Evolutionary conservation across 1,140 invertebrate genomes (phyloP).

Genomic region (Leptopilina clavipes): DNA sequence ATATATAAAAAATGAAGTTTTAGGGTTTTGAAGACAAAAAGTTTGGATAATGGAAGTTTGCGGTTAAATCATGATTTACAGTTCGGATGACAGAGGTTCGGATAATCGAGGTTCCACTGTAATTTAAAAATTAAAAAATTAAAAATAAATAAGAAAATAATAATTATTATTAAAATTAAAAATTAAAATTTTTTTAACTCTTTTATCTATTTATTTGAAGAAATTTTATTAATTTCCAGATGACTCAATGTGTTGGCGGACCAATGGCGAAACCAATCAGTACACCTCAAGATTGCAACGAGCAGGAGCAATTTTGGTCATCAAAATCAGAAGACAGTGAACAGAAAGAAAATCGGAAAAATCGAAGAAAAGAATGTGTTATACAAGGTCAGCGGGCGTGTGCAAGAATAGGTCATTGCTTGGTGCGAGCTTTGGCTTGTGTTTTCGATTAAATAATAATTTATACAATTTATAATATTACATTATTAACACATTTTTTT

Average conservation of each 20-base stretch:
- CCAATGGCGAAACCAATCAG: conserved; percentile 52
- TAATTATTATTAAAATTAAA: no score
- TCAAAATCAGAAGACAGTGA: conserved; percentile 60
- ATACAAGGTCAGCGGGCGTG: conserved; percentile 66
- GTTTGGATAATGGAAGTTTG: no score
- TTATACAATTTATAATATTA: no score
- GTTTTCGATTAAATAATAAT: conserved; percentile 68
- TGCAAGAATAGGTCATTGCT: conserved; percentile 68
- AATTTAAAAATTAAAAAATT: no score
- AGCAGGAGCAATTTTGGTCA: conserved; percentile 33
- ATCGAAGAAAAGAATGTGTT: conserved; percentile 68
- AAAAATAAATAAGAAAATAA: no score
- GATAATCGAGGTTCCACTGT: no score
- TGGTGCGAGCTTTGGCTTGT: conserved; percentile 69
- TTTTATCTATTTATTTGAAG: no score
- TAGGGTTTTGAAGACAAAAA: no score
- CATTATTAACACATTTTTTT: background rate
- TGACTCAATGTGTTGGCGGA: conserved; percentile 34
- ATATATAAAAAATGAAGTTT: no score
- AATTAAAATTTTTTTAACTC: background rate
- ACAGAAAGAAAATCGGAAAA: conserved; percentile 68
- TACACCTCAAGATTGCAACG: conserved; percentile 48
- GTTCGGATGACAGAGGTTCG: no score
- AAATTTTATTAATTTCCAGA: conserved; percentile 46
- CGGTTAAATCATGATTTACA: no score